These are phyloP conservation scores for Pachycephus smyrnensis DNA, from an alignment of 2,888 invertebrate species.

Conservation along the genomic window DNA sequence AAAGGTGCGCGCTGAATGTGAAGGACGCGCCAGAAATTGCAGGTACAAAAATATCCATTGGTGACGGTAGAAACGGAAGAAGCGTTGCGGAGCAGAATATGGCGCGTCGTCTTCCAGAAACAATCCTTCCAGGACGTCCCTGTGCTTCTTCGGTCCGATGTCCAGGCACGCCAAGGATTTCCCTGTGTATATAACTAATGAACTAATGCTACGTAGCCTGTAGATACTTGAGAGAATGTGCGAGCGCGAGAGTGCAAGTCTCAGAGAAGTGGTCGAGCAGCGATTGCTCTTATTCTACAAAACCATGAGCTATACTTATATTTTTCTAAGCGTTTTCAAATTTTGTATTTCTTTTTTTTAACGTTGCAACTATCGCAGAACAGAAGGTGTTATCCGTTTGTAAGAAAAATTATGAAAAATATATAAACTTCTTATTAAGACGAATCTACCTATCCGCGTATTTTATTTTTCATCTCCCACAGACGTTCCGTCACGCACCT, in stretches of 20 bases:
- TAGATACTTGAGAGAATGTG: not conserved
- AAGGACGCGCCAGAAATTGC: not conserved
- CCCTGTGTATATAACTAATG: not conserved
- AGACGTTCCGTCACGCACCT: not conserved
- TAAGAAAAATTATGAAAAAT: constrained; percentile 29
- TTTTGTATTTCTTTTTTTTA: not conserved
- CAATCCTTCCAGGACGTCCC: not conserved
- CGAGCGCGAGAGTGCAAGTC: not conserved
- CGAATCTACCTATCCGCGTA: not conserved
- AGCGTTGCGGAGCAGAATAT: not conserved
- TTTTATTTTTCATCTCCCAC: not conserved
- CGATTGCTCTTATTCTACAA: not conserved
- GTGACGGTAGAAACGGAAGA: not conserved
- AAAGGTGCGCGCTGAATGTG: not conserved
- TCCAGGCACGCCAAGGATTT: not conserved
- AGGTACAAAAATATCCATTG: not conserved
- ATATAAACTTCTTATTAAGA: constrained; percentile 11
- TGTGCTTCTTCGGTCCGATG: not conserved
- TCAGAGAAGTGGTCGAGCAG: not conserved
- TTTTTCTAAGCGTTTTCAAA: not conserved
- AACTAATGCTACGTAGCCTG: not conserved
- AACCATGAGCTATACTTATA: not conserved
- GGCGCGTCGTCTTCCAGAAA: not conserved
- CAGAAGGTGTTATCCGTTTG: not conserved
- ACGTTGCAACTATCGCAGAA: not conserved